These are phyloP conservation scores for Dendrolimus houi DNA, from an alignment of 2,888 invertebrate species.

Conservation along the genomic window DNA sequence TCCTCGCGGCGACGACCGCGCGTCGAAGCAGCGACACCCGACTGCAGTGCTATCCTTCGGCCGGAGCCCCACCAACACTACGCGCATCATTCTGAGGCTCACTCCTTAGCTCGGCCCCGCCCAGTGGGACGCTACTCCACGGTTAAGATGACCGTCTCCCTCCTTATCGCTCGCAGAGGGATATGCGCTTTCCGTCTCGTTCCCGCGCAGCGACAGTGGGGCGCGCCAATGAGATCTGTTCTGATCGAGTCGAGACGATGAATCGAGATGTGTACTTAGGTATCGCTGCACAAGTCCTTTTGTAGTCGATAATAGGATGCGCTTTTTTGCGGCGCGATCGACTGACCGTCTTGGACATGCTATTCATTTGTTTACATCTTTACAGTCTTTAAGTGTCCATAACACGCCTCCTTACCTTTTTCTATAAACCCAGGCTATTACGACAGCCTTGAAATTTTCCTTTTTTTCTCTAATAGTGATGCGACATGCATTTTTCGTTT, in stretches of 20 bases:
- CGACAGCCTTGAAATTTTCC: neutral
- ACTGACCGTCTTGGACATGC: conserved; percentile 34
- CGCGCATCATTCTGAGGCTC: conserved; percentile 76
- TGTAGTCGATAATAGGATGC: conserved; percentile 76
- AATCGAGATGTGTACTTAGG: conserved; percentile 77
- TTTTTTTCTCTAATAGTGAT: neutral
- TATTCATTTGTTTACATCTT: neutral
- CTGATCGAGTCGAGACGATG: conserved; percentile 75
- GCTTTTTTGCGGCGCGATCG: conserved; percentile 70
- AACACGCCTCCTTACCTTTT: neutral
- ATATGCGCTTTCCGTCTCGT: conserved; percentile 41
- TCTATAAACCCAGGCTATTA: neutral
- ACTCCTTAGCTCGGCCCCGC: conserved; percentile 77
- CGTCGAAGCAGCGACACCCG: conserved; percentile 67
- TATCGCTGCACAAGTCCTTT: conserved; percentile 75
- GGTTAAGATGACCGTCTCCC: conserved; percentile 73
- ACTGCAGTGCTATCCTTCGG: conserved; percentile 77
- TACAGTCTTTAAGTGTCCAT: neutral
- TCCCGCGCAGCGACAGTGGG: conserved; percentile 69
- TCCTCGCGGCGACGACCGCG: conserved; percentile 56
- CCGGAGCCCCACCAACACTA: conserved; percentile 78
- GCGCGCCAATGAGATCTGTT: conserved; percentile 75
- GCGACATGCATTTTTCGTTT: neutral
- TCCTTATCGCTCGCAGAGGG: conserved; percentile 48
- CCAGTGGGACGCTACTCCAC: conserved; percentile 75